phyloP scores from a whole-genome alignment of 2,113 vertebrate species.

The Pygoscelis antarcticus region DNA sequence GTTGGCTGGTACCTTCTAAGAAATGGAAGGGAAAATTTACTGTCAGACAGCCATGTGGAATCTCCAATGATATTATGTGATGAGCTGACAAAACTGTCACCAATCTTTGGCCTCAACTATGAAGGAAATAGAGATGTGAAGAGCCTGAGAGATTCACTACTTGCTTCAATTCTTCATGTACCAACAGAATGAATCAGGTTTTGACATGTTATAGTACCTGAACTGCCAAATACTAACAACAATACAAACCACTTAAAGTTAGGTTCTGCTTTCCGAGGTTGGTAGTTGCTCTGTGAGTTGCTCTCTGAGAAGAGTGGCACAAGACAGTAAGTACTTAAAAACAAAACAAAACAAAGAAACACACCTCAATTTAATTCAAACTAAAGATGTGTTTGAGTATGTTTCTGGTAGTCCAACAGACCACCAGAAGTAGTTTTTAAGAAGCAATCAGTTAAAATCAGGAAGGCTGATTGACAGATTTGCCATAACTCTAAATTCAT shows the following conservation, averaged over 20 bases:
- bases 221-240: not conserved
- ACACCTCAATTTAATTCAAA: not conserved
- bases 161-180: slow-evolving; percentile 21
- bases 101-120: slow-evolving; percentile 28
- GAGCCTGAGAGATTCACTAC: not conserved
- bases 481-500: not conserved
- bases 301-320: not conserved
- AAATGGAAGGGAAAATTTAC: slow-evolving; percentile 51
- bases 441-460: not conserved
- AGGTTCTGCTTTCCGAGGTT: not conserved
- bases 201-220: not conserved
- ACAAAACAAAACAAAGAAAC: not conserved
- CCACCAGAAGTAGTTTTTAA: not conserved
- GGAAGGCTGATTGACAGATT: not conserved
- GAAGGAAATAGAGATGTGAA: slow-evolving; percentile 35
- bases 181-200: not conserved
- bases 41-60: not conserved
- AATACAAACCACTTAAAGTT: not conserved
- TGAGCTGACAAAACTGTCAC: slow-evolving; percentile 41
- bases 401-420: not conserved
- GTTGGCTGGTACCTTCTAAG: slow-evolving; percentile 2
- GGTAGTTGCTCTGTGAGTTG: not conserved
- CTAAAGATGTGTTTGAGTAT: not conserved
- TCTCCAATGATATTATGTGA: not conserved
- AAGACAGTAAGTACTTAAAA: not conserved